Conservation (phyloP, 1,140 invertebrate genomes). For the Rhyzopertha dominica region DNA sequence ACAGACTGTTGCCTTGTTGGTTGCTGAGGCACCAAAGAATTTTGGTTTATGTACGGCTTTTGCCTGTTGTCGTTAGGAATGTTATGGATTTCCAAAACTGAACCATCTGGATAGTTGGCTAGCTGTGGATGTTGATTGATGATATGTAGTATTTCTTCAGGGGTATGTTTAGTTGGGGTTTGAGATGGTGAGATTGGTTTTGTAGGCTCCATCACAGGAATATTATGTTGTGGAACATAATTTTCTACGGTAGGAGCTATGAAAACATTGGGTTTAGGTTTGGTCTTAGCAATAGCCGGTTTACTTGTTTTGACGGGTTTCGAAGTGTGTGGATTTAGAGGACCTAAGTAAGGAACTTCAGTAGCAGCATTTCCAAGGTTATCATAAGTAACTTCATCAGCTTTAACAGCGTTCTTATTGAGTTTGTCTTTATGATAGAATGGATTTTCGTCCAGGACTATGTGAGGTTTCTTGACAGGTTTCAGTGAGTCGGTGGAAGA, state of each 20-base stretch:
- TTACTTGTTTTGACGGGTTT: background rate
- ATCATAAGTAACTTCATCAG: too few relatives aligned
- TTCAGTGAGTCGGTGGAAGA: slow-evolving; percentile 9
- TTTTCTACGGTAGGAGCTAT: too few relatives aligned
- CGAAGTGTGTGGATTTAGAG: background rate
- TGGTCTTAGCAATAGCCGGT: too few relatives aligned
- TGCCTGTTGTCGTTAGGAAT: slow-evolving; percentile 15
- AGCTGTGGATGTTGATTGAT: slow-evolving; percentile 42
- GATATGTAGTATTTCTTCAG: slow-evolving; percentile 39
- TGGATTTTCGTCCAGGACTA: slow-evolving; percentile 33
- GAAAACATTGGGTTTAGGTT: too few relatives aligned
- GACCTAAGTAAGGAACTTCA: too few relatives aligned
- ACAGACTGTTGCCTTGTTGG: too few relatives aligned
- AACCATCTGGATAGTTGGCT: slow-evolving; percentile 39
- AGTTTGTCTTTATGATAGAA: slow-evolving; percentile 23
- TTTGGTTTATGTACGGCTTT: slow-evolving; percentile 10
- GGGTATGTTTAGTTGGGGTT: slow-evolving; percentile 24
- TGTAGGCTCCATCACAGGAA: slow-evolving; percentile 3
- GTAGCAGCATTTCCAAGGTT: too few relatives aligned
- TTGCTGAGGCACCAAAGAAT: too few relatives aligned
- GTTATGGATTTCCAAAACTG: slow-evolving; percentile 41
- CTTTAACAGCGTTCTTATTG: too few relatives aligned
- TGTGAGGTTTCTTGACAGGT: slow-evolving; percentile 14
- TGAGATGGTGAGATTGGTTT: slow-evolving; percentile 2
- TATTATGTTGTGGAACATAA: background rate